These are phyloP conservation scores for Morpho helenor DNA, from an alignment of 2,888 invertebrate species.

Conservation along the genomic window DNA sequence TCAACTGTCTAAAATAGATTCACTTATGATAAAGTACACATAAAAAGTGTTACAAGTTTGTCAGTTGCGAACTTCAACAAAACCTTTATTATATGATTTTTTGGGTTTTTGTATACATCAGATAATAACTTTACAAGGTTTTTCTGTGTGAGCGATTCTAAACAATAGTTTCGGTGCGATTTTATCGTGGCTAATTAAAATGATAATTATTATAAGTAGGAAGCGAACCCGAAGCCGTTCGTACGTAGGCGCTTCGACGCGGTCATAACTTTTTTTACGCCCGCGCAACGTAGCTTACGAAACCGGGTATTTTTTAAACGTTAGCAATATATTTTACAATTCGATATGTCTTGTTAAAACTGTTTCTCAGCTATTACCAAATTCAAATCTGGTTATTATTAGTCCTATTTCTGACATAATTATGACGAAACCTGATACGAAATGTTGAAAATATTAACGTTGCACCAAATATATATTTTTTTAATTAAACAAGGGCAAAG, in stretches of 20 bases:
- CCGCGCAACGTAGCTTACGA: slow-evolving; percentile 41
- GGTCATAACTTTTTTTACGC: slow-evolving; percentile 61
- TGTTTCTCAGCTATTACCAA: slow-evolving; percentile 5
- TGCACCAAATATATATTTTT: no score
- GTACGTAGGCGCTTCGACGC: slow-evolving; percentile 55
- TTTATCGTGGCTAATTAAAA: slow-evolving; percentile 48
- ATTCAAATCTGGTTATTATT: background rate
- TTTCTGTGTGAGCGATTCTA: slow-evolving; percentile 43
- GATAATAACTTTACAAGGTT: slow-evolving; percentile 8
- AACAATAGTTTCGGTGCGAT: slow-evolving; percentile 49
- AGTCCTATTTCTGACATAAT: no score
- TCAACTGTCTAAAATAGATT: slow-evolving; percentile 44
- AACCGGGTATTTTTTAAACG: slow-evolving; percentile 34
- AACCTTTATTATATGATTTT: slow-evolving; percentile 1
- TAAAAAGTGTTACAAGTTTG: slow-evolving; percentile 6
- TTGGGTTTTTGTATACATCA: background rate
- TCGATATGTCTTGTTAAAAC: slow-evolving; percentile 10
- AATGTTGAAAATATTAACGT: no score
- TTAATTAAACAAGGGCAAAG: no score
- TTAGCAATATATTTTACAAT: slow-evolving; percentile 23
- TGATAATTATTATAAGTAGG: slow-evolving; percentile 70
- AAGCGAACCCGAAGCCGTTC: slow-evolving; percentile 57
- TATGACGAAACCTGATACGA: no score
- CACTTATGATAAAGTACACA: slow-evolving; percentile 34
- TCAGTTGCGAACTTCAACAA: slow-evolving; percentile 2